Conservation (phyloP, 2,113 vertebrate genomes). For the Saimiri boliviensis region DNA sequence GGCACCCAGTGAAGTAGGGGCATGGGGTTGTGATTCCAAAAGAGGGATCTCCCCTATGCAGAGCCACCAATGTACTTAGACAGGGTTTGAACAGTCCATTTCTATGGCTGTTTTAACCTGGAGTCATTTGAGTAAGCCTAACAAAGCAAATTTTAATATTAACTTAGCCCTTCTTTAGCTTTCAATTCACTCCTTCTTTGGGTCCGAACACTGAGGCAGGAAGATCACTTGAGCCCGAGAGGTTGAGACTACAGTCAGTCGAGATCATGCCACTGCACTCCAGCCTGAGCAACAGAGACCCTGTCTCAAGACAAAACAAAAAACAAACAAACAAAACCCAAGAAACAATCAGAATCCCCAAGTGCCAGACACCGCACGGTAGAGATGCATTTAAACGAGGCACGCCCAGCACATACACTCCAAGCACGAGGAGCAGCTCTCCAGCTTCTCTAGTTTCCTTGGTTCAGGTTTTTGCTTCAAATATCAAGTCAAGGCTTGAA, state of each 20-base stretch:
- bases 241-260: too few species aligned
- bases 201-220: not conserved
- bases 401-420: not conserved
- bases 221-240: too few species aligned
- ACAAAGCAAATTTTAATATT: not conserved
- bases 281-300: too few species aligned
- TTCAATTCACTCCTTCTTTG: not conserved
- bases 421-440: not conserved
- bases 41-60: not conserved
- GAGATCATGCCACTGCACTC: too few species aligned
- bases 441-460: not conserved
- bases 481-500: not conserved
- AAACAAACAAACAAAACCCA: too few species aligned
- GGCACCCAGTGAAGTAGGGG: not conserved
- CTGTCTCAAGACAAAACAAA: too few species aligned
- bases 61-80: not conserved
- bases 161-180: not conserved
- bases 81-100: not conserved
- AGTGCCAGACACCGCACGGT: fast-evolving
- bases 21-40: not conserved
- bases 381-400: not conserved
- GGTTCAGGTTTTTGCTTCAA: not conserved
- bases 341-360: not conserved
- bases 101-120: not conserved
- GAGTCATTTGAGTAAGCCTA: not conserved